A percentile compares a stretch with the other conserved stretches of the same genome.
Conservation (phyloP, 2,113 vertebrate genomes). For the Colaptes auratus region DNA sequence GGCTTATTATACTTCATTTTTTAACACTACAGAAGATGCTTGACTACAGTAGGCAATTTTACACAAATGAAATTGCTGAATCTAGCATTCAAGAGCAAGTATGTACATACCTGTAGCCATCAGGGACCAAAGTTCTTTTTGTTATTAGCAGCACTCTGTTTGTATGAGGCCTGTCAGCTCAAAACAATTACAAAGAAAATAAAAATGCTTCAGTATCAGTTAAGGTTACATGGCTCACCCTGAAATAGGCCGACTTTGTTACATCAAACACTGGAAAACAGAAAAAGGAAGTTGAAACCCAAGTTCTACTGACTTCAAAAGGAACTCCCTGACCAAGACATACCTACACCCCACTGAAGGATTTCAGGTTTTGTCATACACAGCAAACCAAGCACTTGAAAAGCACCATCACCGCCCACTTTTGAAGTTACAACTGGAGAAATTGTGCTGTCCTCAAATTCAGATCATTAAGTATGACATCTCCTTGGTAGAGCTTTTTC, state of each 20-base stretch:
- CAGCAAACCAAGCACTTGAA: neutral
- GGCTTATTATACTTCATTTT: neutral
- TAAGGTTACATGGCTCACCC: neutral
- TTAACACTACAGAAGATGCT: neutral
- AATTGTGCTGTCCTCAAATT: neutral
- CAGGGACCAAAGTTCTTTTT: neutral
- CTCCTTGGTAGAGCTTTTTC: neutral
- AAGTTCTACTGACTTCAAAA: neutral
- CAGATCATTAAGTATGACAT: neutral
- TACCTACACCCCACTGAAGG: neutral
- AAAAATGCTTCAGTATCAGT: neutral
- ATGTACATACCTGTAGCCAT: neutral
- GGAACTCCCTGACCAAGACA: neutral
- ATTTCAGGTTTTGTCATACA: neutral
- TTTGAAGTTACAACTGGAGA: neutral
- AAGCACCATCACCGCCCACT: neutral
- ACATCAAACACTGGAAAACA: neutral
- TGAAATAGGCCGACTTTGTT: neutral
- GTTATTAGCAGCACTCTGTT: neutral
- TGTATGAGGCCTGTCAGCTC: neutral
- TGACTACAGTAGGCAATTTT: neutral
- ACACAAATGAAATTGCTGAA: neutral
- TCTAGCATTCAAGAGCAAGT: neutral
- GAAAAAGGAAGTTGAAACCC: conserved; percentile 5
- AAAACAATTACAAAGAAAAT: neutral